Conservation (phyloP, 1,140 invertebrate genomes). For the Drosophila funebris region DNA sequence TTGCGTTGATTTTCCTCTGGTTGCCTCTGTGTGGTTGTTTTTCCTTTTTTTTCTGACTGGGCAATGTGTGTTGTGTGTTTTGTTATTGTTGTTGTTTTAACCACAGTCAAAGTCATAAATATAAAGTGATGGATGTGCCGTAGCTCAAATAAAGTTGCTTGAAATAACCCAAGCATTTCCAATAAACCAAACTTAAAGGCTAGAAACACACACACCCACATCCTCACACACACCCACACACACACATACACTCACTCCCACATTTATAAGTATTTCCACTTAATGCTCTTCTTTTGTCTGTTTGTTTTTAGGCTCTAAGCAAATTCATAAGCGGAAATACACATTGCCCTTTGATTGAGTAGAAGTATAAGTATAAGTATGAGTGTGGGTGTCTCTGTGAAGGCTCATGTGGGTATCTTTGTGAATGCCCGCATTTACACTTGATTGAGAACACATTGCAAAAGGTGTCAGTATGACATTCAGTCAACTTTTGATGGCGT, state of each 20-base stretch:
- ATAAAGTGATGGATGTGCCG: slow-evolving; percentile 71
- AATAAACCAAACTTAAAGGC: slow-evolving; percentile 22
- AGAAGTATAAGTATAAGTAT: slow-evolving; percentile 24
- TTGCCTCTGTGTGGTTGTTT: neutral
- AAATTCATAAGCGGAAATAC: slow-evolving; percentile 40
- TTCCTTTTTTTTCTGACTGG: slow-evolving; percentile 11
- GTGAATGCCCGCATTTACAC: slow-evolving; percentile 60
- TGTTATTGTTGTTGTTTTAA: slow-evolving; percentile 26
- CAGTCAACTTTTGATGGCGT: slow-evolving; percentile 76
- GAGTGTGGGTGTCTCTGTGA: neutral
- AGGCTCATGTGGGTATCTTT: slow-evolving; percentile 12
- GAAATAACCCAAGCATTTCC: slow-evolving; percentile 14
- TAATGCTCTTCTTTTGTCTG: slow-evolving; percentile 41
- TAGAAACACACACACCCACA: no score
- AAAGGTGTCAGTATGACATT: slow-evolving; percentile 65
- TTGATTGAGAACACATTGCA: slow-evolving; percentile 69
- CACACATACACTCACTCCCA: neutral
- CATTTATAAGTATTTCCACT: slow-evolving; percentile 1
- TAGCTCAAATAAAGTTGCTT: slow-evolving; percentile 41
- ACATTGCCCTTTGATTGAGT: slow-evolving; percentile 67
- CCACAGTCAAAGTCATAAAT: slow-evolving; percentile 71
- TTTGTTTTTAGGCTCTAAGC: slow-evolving; percentile 45
- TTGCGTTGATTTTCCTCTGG: slow-evolving; percentile 52
- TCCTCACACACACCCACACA: no score
- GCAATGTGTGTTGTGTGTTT: slow-evolving; percentile 1